Base-by-base conservation (phyloP, 2,888 invertebrate genomes). In the Melanchra persicariae region DNA sequence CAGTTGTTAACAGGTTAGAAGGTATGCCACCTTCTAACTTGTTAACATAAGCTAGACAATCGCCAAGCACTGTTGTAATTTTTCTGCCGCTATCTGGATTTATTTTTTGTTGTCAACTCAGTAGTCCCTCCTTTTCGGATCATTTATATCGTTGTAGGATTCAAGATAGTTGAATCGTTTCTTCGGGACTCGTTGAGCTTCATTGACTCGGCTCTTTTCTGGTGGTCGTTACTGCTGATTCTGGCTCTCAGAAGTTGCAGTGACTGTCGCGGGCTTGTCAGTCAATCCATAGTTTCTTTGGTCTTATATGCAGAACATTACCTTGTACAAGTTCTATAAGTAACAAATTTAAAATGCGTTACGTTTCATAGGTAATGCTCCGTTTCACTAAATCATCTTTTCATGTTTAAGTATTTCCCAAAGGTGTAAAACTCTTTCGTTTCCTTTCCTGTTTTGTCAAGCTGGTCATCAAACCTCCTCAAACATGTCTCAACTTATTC, bases 391-490 rank as follows among this genome's bases (percentile, higher is more conserved):
- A 70, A 47, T 12, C 37, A 37, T 22, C 1, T 45, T 15, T 30
- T 3, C 30, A 17, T 51, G 0, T 26, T n/a, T 15, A 4, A 22
- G n/a, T 15, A 26, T 45, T 74, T 61, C 15, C 22, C 72, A 26
- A 17, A 52, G 8, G 19, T 26, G 47, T 52, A 10, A 47, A 51
- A 40, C 55, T 45, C 24, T 8, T 22, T 1, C 1, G 22, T 55
- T 58, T 62, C 3, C 80, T 74, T 74, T 63, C 74, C 58, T 74
- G 52, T 75, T 75, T 24, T 43, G 45, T 52, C 22, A 22, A 59
- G 7, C 17, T 24, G 45, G 5, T 10, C 52, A 57, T 60, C 22
- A n/a, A 22, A 60, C 57, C 15, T 52, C 40, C 65, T 51, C 34
- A 30, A 63, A 1, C n/a, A 30, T 71, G 74, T 15, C 74, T 58